phyloP scores from a whole-genome alignment of 2,113 vertebrate genomes.

The Anhinga rufa region DNA sequence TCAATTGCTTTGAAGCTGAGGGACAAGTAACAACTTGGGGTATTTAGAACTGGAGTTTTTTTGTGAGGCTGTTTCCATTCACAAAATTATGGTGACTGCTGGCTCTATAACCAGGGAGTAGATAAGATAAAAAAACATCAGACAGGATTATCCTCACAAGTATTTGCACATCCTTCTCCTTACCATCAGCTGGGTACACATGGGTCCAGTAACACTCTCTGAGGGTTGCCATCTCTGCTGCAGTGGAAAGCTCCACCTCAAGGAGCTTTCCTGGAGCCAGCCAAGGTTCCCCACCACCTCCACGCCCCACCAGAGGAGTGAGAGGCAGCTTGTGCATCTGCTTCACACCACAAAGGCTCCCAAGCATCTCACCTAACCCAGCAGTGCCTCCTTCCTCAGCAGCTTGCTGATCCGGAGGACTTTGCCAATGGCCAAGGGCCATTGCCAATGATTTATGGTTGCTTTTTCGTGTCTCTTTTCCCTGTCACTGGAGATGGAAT shows the following conservation, averaged over 20 bases:
- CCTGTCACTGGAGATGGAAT: background rate
- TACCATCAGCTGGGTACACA: accelerated
- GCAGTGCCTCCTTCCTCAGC: background rate
- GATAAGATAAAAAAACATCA: background rate
- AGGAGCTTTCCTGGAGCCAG: background rate
- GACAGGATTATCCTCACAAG: background rate
- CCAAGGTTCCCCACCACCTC: background rate
- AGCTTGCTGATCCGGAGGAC: background rate
- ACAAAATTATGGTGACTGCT: background rate
- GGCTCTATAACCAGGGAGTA: background rate
- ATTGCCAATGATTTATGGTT: background rate
- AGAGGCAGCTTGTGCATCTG: background rate
- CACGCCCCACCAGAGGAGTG: background rate
- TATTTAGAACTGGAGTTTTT: background rate
- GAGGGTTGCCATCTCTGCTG: background rate
- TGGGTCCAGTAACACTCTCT: background rate
- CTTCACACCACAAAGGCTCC: background rate
- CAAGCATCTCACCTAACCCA: background rate
- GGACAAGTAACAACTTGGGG: background rate
- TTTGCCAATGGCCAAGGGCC: accelerated
- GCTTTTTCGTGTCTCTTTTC: background rate
- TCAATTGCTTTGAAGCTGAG: background rate
- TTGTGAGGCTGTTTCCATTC: background rate
- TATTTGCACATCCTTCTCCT: background rate
- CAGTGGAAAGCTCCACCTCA: background rate